Evolutionary conservation across 2,797 vertebrate genomes (phyloP), one percentile per base, ranked within the genome.

Genomic region (Sebastiscus tertius): DNA sequence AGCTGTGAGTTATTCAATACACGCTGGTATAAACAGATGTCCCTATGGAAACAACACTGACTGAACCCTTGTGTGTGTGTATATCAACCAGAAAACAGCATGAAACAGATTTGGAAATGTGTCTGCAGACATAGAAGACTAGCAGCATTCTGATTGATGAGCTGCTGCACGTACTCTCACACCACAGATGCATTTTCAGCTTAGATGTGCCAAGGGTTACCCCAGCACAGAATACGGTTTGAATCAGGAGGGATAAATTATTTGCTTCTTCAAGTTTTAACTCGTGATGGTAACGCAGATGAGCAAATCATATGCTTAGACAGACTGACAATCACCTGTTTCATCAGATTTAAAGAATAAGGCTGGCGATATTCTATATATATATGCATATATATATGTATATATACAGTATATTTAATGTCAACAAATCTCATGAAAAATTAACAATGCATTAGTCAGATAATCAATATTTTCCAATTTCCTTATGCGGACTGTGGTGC

Each of bases 1-100:
- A 72, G 79, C 79, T 60, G 69, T 81, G 66, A 89, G 81, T 86
- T 90, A 91, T 92, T 89, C 80, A 86, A 60, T 81, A 89, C 81
- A 85, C 16, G 12, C 67, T 74, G 67, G 58, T 87, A 76, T 83
- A 89, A 90, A 87, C 87, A 86, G 67, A 79, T 29, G 27, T 88
- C 84, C 82, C 85, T 74, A 88, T 86, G 86, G 89, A 87, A 86
- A 91, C 85, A 5, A 83, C 74, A 69, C 75, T 27, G 72, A 71
- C 58, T 87, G 83, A 88, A 81, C 77, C 36, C 65, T 20, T 78
- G 52, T 73, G 10, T 58, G 11, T 60, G 33, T 26, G 62, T 71
- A 54, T 70, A 78, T 82, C 81, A 80, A 62, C 68, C 72, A 63
- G 67, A 81, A 85, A 85, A 49, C 58, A 29, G 78, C 77, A 77